These are phyloP conservation scores for Panzeria rudis DNA, from an alignment of 2,888 invertebrate genomes.

Conservation along the genomic window DNA sequence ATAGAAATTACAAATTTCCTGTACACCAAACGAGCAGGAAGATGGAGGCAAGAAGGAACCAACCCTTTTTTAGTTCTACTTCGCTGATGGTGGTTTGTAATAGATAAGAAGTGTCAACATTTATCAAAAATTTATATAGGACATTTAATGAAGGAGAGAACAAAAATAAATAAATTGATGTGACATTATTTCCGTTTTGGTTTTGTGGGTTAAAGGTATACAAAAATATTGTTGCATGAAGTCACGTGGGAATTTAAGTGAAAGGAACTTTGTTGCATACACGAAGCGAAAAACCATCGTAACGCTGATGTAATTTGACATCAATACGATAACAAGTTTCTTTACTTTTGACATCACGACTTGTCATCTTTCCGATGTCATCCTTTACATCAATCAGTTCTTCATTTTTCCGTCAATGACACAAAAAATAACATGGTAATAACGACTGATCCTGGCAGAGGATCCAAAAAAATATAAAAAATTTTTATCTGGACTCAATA, in stretches of 20 bases:
- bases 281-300: background rate
- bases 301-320: background rate
- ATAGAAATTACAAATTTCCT: slow-evolving; percentile 63
- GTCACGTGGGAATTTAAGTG: background rate
- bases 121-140: slow-evolving; percentile 62
- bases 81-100: slow-evolving; percentile 34
- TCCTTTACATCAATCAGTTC: no score
- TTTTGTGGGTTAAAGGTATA: background rate
- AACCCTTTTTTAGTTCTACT: slow-evolving; percentile 36
- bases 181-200: slow-evolving; percentile 24
- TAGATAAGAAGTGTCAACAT: slow-evolving; percentile 66
- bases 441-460: no score
- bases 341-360: no score
- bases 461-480: no score
- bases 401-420: no score
- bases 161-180: slow-evolving; percentile 25
- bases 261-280: background rate
- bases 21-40: slow-evolving; percentile 4
- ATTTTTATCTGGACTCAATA: no score
- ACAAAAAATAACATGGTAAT: no score
- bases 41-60: background rate
- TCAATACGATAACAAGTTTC: no score
- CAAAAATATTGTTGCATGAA: background rate
- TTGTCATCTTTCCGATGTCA: no score
- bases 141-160: slow-evolving; percentile 48